Evolutionary conservation across 1,140 invertebrate species (phyloP).

Genomic region (Atta texana): DNA sequence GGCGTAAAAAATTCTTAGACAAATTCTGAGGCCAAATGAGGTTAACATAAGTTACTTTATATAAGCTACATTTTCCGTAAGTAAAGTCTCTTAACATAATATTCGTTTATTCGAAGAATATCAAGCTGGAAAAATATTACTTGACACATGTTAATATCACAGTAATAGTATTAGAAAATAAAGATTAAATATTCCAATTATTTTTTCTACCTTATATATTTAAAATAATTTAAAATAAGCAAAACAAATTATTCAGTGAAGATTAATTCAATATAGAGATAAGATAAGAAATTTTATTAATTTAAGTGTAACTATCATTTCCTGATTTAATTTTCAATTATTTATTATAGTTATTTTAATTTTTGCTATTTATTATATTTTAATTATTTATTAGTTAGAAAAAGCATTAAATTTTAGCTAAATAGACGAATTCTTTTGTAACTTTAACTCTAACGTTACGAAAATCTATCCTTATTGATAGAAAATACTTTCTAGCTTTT

Average conservation of each 20-base stretch:
- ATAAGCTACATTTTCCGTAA: slow-evolving; percentile 16
- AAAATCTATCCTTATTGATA: slow-evolving; percentile 4
- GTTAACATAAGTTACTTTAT: slow-evolving; percentile 13
- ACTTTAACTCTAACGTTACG: neutral
- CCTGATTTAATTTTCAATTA: neutral
- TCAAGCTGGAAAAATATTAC: neutral
- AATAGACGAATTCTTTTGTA: neutral
- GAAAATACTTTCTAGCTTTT: neutral
- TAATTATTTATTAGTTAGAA: neutral
- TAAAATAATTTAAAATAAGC: neutral
- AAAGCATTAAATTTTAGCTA: neutral
- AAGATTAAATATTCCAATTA: neutral
- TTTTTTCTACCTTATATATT: neutral
- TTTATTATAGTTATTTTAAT: neutral
- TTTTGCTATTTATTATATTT: neutral
- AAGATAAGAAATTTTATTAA: neutral
- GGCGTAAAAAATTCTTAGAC: slow-evolving; percentile 42
- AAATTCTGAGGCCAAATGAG: slow-evolving; percentile 25
- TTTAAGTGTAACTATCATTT: neutral
- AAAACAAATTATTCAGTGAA: neutral
- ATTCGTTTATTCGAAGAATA: neutral
- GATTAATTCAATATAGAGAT: neutral
- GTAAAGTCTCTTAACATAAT: slow-evolving; percentile 19
- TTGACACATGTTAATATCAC: neutral
- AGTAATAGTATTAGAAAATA: neutral